A percentile compares a stretch with the other conserved stretches of the same genome.
These are phyloP conservation scores for Apaloderma vittatum DNA, from an alignment of 2,113 vertebrate genomes.

Conservation along the genomic window DNA sequence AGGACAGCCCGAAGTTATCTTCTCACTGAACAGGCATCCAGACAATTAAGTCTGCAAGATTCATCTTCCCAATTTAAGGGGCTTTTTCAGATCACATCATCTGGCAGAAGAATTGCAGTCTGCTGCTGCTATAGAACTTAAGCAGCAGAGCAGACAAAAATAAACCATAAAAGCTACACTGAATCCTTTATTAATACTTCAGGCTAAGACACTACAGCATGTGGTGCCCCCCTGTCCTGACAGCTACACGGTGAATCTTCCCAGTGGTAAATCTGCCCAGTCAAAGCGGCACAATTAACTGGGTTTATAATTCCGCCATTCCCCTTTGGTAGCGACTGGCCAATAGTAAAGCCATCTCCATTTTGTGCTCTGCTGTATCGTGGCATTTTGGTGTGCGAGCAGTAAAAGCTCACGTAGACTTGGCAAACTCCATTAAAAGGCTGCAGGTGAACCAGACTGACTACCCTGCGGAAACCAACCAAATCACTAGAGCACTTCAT, in stretches of 20 bases:
- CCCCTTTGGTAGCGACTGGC: background rate
- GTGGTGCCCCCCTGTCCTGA: background rate
- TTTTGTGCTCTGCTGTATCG: background rate
- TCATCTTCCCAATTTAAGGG: background rate
- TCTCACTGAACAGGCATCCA: background rate
- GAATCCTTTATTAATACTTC: background rate
- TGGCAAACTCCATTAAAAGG: background rate
- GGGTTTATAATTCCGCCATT: background rate
- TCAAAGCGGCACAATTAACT: background rate
- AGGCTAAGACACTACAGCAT: background rate
- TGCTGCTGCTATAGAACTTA: background rate
- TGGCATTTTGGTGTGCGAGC: background rate
- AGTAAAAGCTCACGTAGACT: background rate
- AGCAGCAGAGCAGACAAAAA: background rate
- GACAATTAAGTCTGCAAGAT: background rate
- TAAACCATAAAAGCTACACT: background rate
- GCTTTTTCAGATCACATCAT: background rate
- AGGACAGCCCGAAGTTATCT: background rate
- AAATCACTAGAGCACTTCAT: background rate
- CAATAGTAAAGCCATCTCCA: background rate
- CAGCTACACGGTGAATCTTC: background rate
- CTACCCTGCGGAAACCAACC: background rate
- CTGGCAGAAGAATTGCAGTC: background rate
- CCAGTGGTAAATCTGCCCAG: too few relatives aligned
- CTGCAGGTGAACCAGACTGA: background rate